Percentiles rank a stretch among this genome's conserved stretches.
Evolutionary conservation across 2,113 vertebrate species (phyloP).

Genomic region (Plestiodon gilberti): DNA sequence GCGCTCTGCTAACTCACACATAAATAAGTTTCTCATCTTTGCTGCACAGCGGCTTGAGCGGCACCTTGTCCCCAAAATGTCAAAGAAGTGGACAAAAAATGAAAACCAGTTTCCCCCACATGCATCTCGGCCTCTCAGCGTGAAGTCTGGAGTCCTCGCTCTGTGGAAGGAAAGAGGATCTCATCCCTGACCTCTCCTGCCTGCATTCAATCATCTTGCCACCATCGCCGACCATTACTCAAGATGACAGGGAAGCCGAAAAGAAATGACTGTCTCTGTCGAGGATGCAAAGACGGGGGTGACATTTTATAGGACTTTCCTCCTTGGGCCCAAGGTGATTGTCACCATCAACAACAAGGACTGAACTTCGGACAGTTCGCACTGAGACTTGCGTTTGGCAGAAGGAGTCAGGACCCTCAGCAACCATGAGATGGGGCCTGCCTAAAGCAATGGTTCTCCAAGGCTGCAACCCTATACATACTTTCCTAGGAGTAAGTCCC

Average conservation of each 20-base stretch:
- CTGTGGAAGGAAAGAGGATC: neutral
- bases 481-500: too few species aligned
- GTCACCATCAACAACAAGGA: neutral
- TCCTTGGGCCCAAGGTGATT: constrained; percentile 20
- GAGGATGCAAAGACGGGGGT: neutral
- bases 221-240: neutral
- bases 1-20: neutral
- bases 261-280: constrained; percentile 9
- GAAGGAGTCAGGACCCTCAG: neutral
- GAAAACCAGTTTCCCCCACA: neutral
- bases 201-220: constrained; percentile 13
- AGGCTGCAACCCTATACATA: neutral
- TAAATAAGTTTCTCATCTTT: neutral
- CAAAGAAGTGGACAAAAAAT: neutral
- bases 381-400: neutral
- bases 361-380: neutral
- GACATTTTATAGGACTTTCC: constrained; percentile 21
- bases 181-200: neutral
- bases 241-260: constrained; percentile 18
- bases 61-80: neutral
- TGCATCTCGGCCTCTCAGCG: neutral
- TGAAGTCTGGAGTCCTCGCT: neutral
- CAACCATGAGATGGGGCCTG: neutral
- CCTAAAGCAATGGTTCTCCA: neutral
- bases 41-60: neutral